Percentiles rank a stretch among this genome's conserved stretches.
These are phyloP conservation scores for Sesamia nonagrioides DNA, from an alignment of 1,140 invertebrate genomes.

Conservation along the genomic window DNA sequence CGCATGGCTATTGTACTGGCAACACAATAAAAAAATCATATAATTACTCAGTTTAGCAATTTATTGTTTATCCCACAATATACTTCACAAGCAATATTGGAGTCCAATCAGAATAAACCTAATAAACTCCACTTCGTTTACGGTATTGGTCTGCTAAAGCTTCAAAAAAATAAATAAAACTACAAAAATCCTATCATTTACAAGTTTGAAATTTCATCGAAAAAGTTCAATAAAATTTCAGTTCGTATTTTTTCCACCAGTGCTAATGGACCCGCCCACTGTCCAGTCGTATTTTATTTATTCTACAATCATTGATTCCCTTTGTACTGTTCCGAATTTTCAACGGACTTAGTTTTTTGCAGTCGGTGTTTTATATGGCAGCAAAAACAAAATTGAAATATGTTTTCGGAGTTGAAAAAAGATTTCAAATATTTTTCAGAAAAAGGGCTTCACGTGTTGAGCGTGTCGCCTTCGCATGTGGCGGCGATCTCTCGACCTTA, in stretches of 20 bases:
- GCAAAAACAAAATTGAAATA: constrained; percentile 21
- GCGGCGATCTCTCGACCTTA: too few relatives aligned
- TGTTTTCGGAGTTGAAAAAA: background rate
- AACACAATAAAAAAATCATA: too few relatives aligned
- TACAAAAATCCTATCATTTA: constrained; percentile 41
- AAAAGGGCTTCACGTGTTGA: background rate
- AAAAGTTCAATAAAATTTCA: constrained; percentile 10
- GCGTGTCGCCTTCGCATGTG: too few relatives aligned
- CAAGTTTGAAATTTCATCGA: constrained; percentile 30
- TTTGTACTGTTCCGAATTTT: constrained; percentile 45
- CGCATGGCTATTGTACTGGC: too few relatives aligned
- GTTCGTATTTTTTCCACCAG: constrained; percentile 7
- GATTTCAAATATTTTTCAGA: background rate
- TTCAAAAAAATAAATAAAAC: background rate
- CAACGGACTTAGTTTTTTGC: constrained; percentile 41
- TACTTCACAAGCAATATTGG: background rate
- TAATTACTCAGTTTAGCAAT: too few relatives aligned
- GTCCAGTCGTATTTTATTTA: constrained; percentile 38
- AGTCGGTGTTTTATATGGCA: background rate
- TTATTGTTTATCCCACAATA: background rate
- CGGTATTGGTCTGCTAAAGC: background rate
- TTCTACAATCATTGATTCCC: constrained; percentile 49
- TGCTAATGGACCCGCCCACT: constrained; percentile 7
- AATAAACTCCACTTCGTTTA: constrained; percentile 8
- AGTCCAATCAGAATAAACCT: background rate